Evolutionary conservation across 2,888 invertebrate genomes (phyloP), one percentile per base, ranked within the genome.

Genomic region (Morpho deidamia): DNA sequence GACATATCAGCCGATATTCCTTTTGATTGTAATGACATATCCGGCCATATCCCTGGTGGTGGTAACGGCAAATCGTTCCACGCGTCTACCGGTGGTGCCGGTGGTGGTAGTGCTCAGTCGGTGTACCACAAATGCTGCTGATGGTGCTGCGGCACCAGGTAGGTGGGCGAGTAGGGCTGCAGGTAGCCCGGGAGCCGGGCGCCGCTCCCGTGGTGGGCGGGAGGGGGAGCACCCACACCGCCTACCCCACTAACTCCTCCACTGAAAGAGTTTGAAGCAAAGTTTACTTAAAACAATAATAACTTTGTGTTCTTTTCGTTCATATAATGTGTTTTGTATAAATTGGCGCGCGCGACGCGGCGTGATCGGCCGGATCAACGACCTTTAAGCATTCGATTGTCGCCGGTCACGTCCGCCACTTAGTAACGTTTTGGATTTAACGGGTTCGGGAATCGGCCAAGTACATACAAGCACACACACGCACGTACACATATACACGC

Each of bases 121-220:
- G 67, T 67, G 60, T 66, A 55, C 59, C 67, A 68, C 34, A 65
- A 58, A 41, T 63, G 63, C 55, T 64, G 66, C 44, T 63, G 66
- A 42, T 63, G 64, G 54, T 70, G 76, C 53, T 70, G 75, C 56
- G 76, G 86, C 67, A 88, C 86, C 7, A 88, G 83, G 74, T 83
- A 88, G 4, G 89, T 87, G 67, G 86, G 88, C 52, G 84, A 83
- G 75, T 89, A 87, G 52, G 86, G 86, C 76, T 88, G 89, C 68
- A 88, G 79, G 83, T 90, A 88, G 70, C 81, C 80, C 52, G 84
- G 85, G 66, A 88, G 76, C 39, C 90, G 83, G 58, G 81, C 82
- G 42, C 95, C 95, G 70, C 93, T 93, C 67, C 94, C 93, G 88
- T 95, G 95, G 83, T 95, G 96, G 12, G 96, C 96, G 8, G 96